Evolutionary conservation across 2,888 invertebrate species (phyloP).

Genomic region (Parnassius apollo): DNA sequence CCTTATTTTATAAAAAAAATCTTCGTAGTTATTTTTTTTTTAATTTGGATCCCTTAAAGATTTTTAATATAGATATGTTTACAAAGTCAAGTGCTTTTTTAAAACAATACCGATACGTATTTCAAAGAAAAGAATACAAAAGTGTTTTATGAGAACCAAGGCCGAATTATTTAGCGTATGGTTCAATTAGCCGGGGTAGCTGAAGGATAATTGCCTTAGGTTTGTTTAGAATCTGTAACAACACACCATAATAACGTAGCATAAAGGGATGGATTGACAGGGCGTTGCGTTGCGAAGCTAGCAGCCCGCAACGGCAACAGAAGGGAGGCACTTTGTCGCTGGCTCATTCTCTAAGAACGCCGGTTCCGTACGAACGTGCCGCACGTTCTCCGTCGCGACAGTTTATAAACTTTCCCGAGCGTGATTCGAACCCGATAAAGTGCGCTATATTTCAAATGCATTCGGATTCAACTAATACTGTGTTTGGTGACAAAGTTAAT

Average conservation of each 20-base stretch:
- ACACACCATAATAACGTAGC: constrained; percentile 29
- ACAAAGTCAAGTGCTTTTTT: not conserved
- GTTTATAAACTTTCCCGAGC: constrained; percentile 48
- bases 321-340: constrained; percentile 33
- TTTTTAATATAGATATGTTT: not conserved
- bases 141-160: not conserved
- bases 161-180: constrained; percentile 7
- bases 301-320: constrained; percentile 38
- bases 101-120: not conserved
- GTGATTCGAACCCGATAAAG: constrained; percentile 37
- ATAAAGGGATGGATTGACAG: constrained; percentile 25
- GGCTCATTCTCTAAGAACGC: constrained; percentile 27
- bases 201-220: constrained; percentile 7
- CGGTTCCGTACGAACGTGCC: constrained; percentile 18
- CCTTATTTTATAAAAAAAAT: too few species aligned
- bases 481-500: constrained; percentile 12
- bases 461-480: constrained; percentile 11
- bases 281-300: constrained; percentile 31
- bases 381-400: constrained; percentile 4
- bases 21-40: too few species aligned
- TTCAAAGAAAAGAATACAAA: constrained; percentile 1
- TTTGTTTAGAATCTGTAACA: constrained; percentile 18
- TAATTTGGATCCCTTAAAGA: too few species aligned
- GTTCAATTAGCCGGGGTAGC: constrained; percentile 10
- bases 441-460: constrained; percentile 15